Evolutionary conservation across 2,797 vertebrate species (phyloP), one percentile per base, ranked within the genome.

Genomic region (Gouania willdenowi): DNA sequence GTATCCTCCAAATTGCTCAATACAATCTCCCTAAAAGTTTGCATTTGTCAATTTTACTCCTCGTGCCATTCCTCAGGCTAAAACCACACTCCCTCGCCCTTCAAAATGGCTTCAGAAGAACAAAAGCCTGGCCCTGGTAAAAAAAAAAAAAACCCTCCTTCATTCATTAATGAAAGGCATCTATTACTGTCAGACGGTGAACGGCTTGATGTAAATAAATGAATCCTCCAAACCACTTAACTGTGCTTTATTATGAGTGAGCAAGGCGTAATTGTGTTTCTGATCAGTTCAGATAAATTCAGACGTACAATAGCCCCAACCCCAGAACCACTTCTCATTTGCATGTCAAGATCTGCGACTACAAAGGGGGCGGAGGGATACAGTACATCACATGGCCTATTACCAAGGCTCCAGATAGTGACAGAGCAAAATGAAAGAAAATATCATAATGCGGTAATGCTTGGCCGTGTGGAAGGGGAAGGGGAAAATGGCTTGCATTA

Each of bases 141-240:
- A 59, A 28, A 27, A 29, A 3, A 66, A 58, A 10, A 10, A 10
- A 10, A 10, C 10, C 10, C 85, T 66, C 74, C 33, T 61, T 82
- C 67, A 75, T 81, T 81, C 70, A 71, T 83, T 87, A 84, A 87
- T 86, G 79, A 87, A 87, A 84, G 71, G 56, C 77, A 87, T 87
- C 82, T 71, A 82, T 87, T 88, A 84, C 73, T 81, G 86, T 81
- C 79, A 31, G 41, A 41, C 43, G 3, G 46, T 51, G 55, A 79
- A 68, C 42, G 50, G 78, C 73, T 84, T 88, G 83, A 89, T 84
- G 78, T 84, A 84, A 86, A 89, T 84, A 86, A 87, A 87, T 88
- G 81, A 86, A 86, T 85, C 66, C 81, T 83, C 82, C 77, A 79
- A 81, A 68, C 80, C 79, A 82, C 74, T 88, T 85, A 87, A 75